Conservation (phyloP, 2,888 invertebrate genomes). For the Agrotis puta region DNA sequence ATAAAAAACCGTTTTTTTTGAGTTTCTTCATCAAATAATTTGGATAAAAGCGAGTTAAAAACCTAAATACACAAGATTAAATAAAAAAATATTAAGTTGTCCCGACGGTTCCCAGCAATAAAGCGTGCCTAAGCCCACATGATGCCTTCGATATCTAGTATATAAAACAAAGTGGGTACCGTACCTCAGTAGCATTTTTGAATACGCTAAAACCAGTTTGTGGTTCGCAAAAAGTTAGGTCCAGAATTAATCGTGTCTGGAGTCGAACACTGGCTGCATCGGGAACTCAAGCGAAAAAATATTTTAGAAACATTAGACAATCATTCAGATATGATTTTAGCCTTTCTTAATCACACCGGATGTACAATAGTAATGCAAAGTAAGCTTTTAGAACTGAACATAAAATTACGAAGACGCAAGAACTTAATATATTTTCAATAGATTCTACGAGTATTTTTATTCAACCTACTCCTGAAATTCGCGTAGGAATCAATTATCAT, state of each 20-base stretch:
- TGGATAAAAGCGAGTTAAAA: not conserved
- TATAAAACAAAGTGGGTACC: no score
- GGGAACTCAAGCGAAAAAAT: not conserved
- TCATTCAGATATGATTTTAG: not conserved
- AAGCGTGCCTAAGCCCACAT: not conserved
- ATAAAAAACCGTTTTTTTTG: no score
- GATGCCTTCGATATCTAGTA: not conserved
- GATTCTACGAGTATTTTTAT: not conserved
- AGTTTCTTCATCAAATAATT: not conserved
- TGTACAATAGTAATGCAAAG: not conserved
- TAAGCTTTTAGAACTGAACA: not conserved
- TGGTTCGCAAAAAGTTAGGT: not conserved
- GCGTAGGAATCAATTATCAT: not conserved
- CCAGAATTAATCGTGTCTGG: not conserved
- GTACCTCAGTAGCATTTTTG: not conserved
- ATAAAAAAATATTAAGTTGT: not conserved
- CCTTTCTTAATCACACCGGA: not conserved
- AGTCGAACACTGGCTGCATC: not conserved
- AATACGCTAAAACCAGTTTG: conserved; percentile 3
- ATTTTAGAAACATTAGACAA: not conserved
- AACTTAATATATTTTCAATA: not conserved
- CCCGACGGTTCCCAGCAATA: not conserved
- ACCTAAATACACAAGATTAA: no score
- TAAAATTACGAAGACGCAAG: not conserved
- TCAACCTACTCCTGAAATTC: not conserved